Base-by-base conservation (phyloP, 2,888 invertebrate species). In the Eutolmus rufibarbis region DNA sequence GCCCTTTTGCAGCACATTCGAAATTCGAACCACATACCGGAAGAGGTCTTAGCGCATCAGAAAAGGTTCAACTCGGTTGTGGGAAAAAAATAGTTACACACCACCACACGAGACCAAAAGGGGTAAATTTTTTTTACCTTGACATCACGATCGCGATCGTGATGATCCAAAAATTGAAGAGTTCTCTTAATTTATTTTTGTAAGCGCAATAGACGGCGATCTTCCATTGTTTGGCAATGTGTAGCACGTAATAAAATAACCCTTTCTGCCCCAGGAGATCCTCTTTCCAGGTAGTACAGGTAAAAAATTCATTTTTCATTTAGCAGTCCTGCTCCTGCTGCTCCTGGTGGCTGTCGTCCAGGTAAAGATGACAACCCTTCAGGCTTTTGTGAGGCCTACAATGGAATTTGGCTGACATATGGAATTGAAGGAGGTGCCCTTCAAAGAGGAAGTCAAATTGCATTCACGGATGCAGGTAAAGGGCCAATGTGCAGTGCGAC, bases 181-280 rank as follows among this genome's bases (percentile, higher is more conserved):
- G 86, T 86, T 86, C 86, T 86, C 77, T 77, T 86, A 86, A 86
- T 86, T 86, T 86, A 86, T 86, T 86, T 86, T 86, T 34, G 77
- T 86, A 43, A 77, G 56, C 86, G 34, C 46, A 77, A 86, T 77
- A 86, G 43, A 43, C 77, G 34, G 46, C 28, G 37, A 77, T 56
- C 37, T 56, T 43, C 16, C 37, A 51, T 74, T 86, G 76, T 86
- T 66, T 77, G 51, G 76, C 16, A 77, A 86, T 86, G 56, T 86
- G 56, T 86, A 77, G 85, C 74, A 43, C 57, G 37, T 84, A 43
- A 43, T n/a, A 85, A 85, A 43, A 43, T n/a, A 85, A 85, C 85
- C 85, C 85, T 85, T 85, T 74, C 46, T 79, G 37, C 28, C 23
- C 9, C 46, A 74, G n/a, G 9, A 28, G 23, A 43, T 40, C 74